Base-by-base conservation (phyloP, 2,888 invertebrate genomes). In the Deilephila porcellus region DNA sequence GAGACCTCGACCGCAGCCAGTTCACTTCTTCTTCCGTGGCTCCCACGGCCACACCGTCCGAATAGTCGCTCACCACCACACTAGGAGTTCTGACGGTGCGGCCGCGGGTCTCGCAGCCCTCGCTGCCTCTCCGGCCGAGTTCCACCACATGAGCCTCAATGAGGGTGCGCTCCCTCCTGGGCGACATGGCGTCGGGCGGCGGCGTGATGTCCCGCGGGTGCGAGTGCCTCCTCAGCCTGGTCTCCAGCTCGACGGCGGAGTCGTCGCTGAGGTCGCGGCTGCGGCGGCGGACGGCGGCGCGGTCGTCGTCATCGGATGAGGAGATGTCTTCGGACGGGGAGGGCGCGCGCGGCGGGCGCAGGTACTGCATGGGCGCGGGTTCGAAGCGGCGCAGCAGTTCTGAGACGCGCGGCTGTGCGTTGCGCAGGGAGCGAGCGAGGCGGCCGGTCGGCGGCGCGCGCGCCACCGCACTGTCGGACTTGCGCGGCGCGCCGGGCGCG, bases 41-140 rank as follows among this genome's bases (percentile, higher is more conserved):
- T 4, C 94, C 94, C 14, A 93, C 93, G 1, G 91, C 93, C 45
- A 91, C 86, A 0, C 93, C 97, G 83, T 98, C 98, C 0, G 97
- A 97, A 85, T 98, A 98, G 88, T 98, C 98, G 84, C 97, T 98
- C 62, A 98, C 97, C 4, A 98, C 97, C 67, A 98, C 98, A 73
- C 98, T 98, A 0, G 98, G 98, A 0, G 98, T 97, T 75, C 98
- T 93, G 89, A 97, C 97, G 82, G 96, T 97, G 83, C 93, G 84
- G 81, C 91, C 94, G 78, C 95, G 85, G 78, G 94, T 88, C 83
- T 93, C 92, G 77, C 90, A 85, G 79, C 95, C 94, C 79, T 94
- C 94, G 81, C 94, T 93, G 62, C 93, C 90, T 74, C 95, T 87
- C 83, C 95, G 92, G 60, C 95, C 95, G 76, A 94, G 85, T 81